Evolutionary conservation across 2,797 vertebrate species (phyloP).

Genomic region (Chelonia mydas): DNA sequence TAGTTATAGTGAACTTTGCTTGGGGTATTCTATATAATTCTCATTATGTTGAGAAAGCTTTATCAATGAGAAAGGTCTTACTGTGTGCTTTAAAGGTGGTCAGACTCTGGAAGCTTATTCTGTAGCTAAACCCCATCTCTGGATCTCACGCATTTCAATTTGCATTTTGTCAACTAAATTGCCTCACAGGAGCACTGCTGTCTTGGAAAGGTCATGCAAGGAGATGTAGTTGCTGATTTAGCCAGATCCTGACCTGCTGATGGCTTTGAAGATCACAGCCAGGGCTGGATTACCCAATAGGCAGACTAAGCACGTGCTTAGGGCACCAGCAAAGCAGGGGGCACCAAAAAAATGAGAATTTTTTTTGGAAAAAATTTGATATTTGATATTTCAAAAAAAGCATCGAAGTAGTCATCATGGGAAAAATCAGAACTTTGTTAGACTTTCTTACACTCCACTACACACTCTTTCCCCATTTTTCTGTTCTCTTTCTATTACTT

Average conservation of each 20-base stretch:
- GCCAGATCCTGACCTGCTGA: background rate
- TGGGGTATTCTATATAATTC: slow-evolving; percentile 60
- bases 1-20: slow-evolving; percentile 61
- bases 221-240: background rate
- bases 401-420: no score
- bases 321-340: no score
- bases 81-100: slow-evolving; percentile 14
- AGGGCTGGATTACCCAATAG: no score
- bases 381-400: no score
- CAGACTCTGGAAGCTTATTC: background rate
- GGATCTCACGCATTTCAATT: background rate
- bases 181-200: background rate
- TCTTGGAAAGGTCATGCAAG: background rate
- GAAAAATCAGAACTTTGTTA: no score
- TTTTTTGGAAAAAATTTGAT: no score
- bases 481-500: no score
- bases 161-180: background rate
- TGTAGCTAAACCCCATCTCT: background rate
- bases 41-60: slow-evolving; percentile 28
- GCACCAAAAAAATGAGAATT: no score
- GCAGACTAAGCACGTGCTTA: no score
- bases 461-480: no score
- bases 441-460: no score
- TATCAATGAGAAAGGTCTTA: background rate
- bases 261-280: background rate